Percentiles rank a stretch among this genome's conserved stretches.
phyloP scores from a whole-genome alignment of 2,888 invertebrate species.

The Petrophora chlorosata region DNA sequence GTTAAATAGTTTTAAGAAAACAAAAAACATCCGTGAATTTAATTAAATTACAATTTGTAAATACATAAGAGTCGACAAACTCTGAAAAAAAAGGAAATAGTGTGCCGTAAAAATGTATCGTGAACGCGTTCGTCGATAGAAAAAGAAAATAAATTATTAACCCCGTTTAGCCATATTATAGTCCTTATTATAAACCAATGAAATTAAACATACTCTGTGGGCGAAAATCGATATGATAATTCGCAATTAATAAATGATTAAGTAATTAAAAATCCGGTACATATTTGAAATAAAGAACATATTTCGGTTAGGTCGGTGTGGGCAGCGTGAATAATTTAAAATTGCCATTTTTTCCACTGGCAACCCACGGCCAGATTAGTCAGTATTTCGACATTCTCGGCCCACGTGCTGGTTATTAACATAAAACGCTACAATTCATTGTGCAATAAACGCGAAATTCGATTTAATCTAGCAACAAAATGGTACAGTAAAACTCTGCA shows the following conservation, averaged over 20 bases:
- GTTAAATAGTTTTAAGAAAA: too few relatives aligned
- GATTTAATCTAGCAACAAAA: conserved; percentile 77
- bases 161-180: conserved; percentile 6
- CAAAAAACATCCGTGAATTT: too few relatives aligned
- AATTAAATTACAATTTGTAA: too few relatives aligned
- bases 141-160: conserved; percentile 27
- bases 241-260: conserved; percentile 65
- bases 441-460: conserved; percentile 77
- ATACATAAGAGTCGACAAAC: too few relatives aligned
- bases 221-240: conserved; percentile 50
- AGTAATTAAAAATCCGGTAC: conserved; percentile 76
- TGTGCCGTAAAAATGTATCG: too few relatives aligned
- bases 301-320: conserved; percentile 60
- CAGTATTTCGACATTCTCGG: conserved; percentile 79
- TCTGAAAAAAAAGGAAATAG: too few relatives aligned
- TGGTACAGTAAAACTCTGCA: conserved; percentile 52
- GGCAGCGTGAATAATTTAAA: conserved; percentile 81
- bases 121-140: background rate
- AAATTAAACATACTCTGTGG: conserved; percentile 47
- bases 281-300: conserved; percentile 64
- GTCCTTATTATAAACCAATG: conserved; percentile 37
- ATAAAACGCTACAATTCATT: conserved; percentile 81
- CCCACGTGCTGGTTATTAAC: conserved; percentile 77
- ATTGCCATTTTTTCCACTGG: conserved; percentile 78
- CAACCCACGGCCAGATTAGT: conserved; percentile 80